phyloP scores from a whole-genome alignment of 2,113 vertebrate genomes.

The Cheirogaleus medius region DNA sequence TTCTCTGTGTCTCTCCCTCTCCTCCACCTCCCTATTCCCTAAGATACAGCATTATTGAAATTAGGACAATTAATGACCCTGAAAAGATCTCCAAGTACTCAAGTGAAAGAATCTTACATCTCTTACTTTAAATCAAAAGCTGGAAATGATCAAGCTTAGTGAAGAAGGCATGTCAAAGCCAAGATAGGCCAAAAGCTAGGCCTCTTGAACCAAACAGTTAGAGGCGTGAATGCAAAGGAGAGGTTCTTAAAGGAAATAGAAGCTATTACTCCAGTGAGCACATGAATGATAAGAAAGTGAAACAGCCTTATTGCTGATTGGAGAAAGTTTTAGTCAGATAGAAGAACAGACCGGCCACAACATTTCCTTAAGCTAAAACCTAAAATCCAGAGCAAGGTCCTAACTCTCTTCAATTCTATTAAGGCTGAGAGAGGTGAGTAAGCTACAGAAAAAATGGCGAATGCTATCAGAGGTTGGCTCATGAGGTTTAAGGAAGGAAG shows the following conservation, averaged over 20 bases:
- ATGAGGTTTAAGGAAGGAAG: not conserved
- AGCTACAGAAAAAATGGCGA: not conserved
- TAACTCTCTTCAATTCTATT: not conserved
- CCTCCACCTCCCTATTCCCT: not conserved
- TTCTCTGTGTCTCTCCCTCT: not conserved
- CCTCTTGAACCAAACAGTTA: not conserved
- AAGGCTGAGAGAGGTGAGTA: not conserved
- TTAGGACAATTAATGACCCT: not conserved
- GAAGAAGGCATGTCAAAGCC: not conserved
- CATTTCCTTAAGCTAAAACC: not conserved
- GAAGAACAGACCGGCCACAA: not conserved
- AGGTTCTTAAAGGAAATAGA: not conserved
- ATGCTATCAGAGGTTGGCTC: not conserved
- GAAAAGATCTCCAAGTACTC: not conserved
- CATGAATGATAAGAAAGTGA: not conserved
- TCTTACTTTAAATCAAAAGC: not conserved
- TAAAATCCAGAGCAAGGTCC: not conserved
- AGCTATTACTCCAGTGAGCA: not conserved
- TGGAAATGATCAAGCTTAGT: not conserved
- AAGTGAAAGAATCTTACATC: not conserved
- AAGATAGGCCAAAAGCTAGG: not conserved
- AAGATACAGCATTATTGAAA: not conserved
- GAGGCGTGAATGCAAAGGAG: not conserved
- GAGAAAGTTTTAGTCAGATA: not conserved
- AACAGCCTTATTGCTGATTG: not conserved